Evolutionary conservation across 2,888 invertebrate species (phyloP).

Genomic region (Drosophila subsilvestris): DNA sequence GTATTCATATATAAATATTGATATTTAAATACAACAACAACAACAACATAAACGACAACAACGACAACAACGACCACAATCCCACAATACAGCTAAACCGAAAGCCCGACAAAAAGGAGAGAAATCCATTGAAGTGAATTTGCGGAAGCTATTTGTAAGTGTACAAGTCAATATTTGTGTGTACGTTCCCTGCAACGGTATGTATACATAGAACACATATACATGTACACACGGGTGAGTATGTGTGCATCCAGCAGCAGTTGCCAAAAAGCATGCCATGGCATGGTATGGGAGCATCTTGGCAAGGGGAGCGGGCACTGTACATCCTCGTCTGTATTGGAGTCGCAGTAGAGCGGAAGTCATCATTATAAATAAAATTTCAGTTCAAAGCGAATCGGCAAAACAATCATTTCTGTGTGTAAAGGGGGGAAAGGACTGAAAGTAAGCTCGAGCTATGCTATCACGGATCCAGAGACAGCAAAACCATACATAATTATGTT

Average conservation of each 20-base stretch:
- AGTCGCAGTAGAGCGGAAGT: conserved; percentile 60
- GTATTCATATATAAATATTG: conserved; percentile 38
- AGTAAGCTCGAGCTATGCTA: too few species aligned
- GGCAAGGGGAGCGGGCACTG: conserved; percentile 16
- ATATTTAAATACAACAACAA: conserved; percentile 26
- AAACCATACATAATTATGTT: too few species aligned
- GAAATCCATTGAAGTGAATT: conserved; percentile 53
- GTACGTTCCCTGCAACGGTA: conserved; percentile 30
- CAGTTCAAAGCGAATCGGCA: conserved; percentile 62
- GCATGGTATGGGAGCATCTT: neutral
- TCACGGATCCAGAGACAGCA: too few species aligned
- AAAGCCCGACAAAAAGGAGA: conserved; percentile 18
- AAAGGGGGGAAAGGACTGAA: too few species aligned
- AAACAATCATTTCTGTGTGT: conserved; percentile 61
- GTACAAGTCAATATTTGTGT: conserved; percentile 61
- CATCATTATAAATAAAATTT: conserved; percentile 76
- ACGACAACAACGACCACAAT: conserved; percentile 21
- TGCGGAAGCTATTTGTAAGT: conserved; percentile 70
- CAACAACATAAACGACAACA: conserved; percentile 26
- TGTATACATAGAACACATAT: neutral
- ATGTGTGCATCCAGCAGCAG: neutral
- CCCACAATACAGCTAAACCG: conserved; percentile 3
- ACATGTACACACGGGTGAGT: neutral
- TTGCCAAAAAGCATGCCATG: neutral
- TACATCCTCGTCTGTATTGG: conserved; percentile 23